Evolutionary conservation across 2,888 invertebrate genomes (phyloP).

Genomic region (Dicycla oo): DNA sequence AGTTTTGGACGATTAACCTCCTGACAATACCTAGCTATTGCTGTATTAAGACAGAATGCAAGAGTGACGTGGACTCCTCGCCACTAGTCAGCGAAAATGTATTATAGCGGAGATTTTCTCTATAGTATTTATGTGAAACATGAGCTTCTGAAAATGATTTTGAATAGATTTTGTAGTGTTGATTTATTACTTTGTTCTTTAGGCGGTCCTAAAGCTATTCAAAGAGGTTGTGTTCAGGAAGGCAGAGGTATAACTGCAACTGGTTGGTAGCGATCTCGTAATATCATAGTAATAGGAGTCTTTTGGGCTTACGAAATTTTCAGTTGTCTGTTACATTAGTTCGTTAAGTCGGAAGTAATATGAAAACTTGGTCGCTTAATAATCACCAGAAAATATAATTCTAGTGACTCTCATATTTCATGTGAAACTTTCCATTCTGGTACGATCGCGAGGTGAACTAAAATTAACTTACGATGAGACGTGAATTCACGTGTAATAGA

Average conservation of each 20-base stretch:
- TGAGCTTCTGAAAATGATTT: too few relatives aligned
- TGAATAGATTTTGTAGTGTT: too few relatives aligned
- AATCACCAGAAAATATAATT: slow-evolving; percentile 56
- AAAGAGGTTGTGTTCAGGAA: not conserved
- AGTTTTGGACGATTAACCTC: slow-evolving; percentile 76
- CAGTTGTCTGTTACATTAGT: slow-evolving; percentile 2
- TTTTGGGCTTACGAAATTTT: slow-evolving; percentile 21
- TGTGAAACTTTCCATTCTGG: slow-evolving; percentile 78
- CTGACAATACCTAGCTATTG: slow-evolving; percentile 62
- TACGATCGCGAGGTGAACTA: slow-evolving; percentile 79
- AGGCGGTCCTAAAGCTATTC: not conserved
- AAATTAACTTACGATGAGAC: slow-evolving; percentile 79
- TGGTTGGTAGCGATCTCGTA: not conserved
- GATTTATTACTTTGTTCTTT: not conserved
- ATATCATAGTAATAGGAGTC: not conserved
- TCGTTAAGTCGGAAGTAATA: slow-evolving; percentile 31
- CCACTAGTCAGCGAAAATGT: not conserved
- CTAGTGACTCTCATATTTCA: slow-evolving; percentile 65
- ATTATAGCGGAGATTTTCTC: not conserved
- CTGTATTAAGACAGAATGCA: slow-evolving; percentile 43
- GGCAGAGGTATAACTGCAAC: not conserved
- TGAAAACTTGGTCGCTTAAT: slow-evolving; percentile 39
- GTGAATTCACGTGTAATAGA: slow-evolving; percentile 75
- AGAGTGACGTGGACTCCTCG: slow-evolving; percentile 9
- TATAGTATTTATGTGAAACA: not conserved